These are phyloP conservation scores for Agrilus planipennis DNA, from an alignment of 1,140 invertebrate species.

Conservation along the genomic window DNA sequence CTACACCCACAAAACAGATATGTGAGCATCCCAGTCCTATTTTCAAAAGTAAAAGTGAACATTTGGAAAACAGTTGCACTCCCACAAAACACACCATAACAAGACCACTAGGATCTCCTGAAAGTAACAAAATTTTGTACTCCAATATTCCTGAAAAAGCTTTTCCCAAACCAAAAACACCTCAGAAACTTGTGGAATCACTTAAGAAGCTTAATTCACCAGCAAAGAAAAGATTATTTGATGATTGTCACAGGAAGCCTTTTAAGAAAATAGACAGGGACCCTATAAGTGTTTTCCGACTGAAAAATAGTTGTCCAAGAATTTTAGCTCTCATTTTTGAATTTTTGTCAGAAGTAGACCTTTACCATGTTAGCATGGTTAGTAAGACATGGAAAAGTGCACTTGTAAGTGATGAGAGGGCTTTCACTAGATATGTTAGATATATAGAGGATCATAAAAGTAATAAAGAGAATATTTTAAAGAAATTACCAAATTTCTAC, in stretches of 20 bases:
- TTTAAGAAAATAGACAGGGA: neutral
- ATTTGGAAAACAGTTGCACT: neutral
- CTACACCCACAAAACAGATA: slow-evolving; percentile 4
- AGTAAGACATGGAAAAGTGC: slow-evolving; percentile 14
- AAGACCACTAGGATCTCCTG: neutral
- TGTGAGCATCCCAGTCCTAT: neutral
- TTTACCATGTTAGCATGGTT: slow-evolving; percentile 20
- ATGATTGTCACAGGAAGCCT: neutral
- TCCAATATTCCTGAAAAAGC: neutral
- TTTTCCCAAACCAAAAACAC: slow-evolving; percentile 3
- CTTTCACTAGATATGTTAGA: slow-evolving; percentile 8
- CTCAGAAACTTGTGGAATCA: slow-evolving; percentile 1
- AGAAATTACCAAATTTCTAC: slow-evolving; percentile 19
- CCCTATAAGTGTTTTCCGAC: neutral
- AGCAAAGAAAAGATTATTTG: slow-evolving; percentile 4
- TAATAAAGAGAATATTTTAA: slow-evolving; percentile 26
- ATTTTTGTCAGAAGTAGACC: slow-evolving; percentile 22
- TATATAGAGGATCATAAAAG: slow-evolving; percentile 15
- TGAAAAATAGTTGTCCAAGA: neutral
- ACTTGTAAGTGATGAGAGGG: slow-evolving; percentile 14
- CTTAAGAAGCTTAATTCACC: slow-evolving; percentile 5
- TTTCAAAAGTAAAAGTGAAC: neutral
- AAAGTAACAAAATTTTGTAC: neutral
- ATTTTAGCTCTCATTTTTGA: slow-evolving; percentile 20
- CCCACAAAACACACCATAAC: neutral